Percentiles rank a stretch among this genome's conserved stretches.
Conservation (phyloP, 1,140 invertebrate genomes). For the Cydia amplana region DNA sequence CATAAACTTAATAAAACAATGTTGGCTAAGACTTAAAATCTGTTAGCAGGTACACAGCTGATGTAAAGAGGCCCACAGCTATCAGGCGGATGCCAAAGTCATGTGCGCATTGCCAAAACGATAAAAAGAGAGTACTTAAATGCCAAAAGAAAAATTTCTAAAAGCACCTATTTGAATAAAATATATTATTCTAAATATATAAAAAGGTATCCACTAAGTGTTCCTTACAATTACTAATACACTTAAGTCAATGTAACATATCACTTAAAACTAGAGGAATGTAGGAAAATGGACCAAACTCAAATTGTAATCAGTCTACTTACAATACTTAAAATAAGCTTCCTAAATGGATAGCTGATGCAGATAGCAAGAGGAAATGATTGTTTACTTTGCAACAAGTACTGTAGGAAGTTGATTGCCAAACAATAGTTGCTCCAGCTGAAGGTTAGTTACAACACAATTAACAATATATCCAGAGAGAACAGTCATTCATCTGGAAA, state of each 20-base stretch:
- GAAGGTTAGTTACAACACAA: neutral
- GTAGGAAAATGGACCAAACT: constrained; percentile 7
- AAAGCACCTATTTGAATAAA: neutral
- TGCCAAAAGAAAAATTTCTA: neutral
- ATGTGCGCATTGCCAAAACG: neutral
- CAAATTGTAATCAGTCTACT: constrained; percentile 16
- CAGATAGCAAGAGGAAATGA: neutral
- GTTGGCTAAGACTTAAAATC: too few species aligned
- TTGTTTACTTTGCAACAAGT: neutral
- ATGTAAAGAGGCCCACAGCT: too few species aligned
- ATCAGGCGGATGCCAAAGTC: too few species aligned
- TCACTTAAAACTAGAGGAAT: constrained; percentile 20
- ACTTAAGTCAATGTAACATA: constrained; percentile 18
- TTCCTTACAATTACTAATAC: constrained; percentile 12
- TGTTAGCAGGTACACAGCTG: too few species aligned
- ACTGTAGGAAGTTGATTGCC: neutral
- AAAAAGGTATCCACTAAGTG: neutral
- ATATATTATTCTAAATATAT: constrained; percentile 10
- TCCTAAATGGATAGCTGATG: neutral
- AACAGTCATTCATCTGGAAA: neutral
- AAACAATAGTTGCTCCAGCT: neutral
- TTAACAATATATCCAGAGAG: neutral
- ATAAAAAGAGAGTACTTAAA: neutral
- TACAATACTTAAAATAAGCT: neutral
- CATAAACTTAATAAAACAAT: too few species aligned